These are phyloP conservation scores for Chrysotoxum bicinctum DNA, from an alignment of 2,888 invertebrate genomes.

Conservation along the genomic window DNA sequence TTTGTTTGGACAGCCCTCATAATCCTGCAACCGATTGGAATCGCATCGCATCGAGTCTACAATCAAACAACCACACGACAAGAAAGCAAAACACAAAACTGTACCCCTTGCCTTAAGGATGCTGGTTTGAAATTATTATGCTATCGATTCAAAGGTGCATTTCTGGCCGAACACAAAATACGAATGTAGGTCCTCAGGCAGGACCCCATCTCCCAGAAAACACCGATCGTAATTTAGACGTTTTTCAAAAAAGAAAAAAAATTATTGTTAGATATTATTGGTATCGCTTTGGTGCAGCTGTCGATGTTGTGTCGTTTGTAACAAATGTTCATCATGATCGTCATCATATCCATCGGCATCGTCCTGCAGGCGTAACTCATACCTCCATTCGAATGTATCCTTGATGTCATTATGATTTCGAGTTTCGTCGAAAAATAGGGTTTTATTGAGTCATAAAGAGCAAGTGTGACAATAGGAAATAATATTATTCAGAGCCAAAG, in stretches of 20 bases:
- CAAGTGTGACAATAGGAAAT: slow-evolving; percentile 69
- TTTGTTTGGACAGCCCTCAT: slow-evolving; percentile 67
- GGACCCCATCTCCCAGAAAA: slow-evolving; percentile 16
- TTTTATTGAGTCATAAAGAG: slow-evolving; percentile 69
- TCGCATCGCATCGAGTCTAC: slow-evolving; percentile 38
- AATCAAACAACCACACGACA: slow-evolving; percentile 31
- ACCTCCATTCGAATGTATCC: slow-evolving; percentile 30
- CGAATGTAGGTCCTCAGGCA: slow-evolving; percentile 5
- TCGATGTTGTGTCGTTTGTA: slow-evolving; percentile 44
- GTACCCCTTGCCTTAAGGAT: slow-evolving; percentile 47
- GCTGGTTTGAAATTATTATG: slow-evolving; percentile 37
- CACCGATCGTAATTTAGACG: slow-evolving; percentile 64
- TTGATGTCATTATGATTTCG: slow-evolving; percentile 53
- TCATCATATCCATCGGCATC: slow-evolving; percentile 5
- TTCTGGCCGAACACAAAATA: neutral
- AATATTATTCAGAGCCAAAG: neutral
- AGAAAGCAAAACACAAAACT: slow-evolving; percentile 6
- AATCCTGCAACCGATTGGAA: slow-evolving; percentile 58
- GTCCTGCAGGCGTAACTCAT: slow-evolving; percentile 59
- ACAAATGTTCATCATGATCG: slow-evolving; percentile 53
- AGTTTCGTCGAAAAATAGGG: slow-evolving; percentile 44
- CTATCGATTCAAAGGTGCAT: slow-evolving; percentile 55
- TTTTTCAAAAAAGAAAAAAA: slow-evolving; percentile 13
- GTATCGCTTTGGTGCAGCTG: slow-evolving; percentile 50
- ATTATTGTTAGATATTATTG: slow-evolving; percentile 58